Evolutionary conservation across 2,888 invertebrate species (phyloP), one percentile per base, ranked within the genome.

Genomic region (Pseudoips prasinana): DNA sequence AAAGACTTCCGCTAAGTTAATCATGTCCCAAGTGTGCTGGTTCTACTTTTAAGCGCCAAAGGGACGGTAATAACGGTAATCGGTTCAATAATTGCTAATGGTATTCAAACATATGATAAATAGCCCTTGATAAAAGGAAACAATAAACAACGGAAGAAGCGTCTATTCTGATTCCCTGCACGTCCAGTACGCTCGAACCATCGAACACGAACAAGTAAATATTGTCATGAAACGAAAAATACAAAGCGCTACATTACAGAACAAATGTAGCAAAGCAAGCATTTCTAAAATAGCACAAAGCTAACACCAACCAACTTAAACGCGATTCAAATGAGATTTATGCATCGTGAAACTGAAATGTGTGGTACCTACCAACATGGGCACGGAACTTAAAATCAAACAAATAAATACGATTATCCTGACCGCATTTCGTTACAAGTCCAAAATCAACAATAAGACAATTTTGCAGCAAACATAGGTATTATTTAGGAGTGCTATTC

Each of bases 81-180:
- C 14, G 3, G 5, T 38, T 39, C 7, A 40, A 37, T 35, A 38
- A 39, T 25, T 36, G 26, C 10, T 38, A 52, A 50, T 53, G 33
- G 54, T n/a, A n/a, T 49, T 51, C 27, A 48, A 58, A 47, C 44
- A 46, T 44, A 49, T 33, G 29, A 49, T 55, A 54, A 42, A 33
- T 36, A 37, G 25, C 29, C 39, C 20, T 26, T 37, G 33, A 33
- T 30, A 44, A 33, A 35, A 61, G 55, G 56, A 59, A 59, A 48
- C 43, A 41, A 53, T 53, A 45, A 48, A 54, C 41, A 47, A 51
- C 52, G 61, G 53, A 64, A 64, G 51, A 50, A 56, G 45, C 39
- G 29, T 50, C 33, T 57, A 55, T 61, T 64, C 40, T 33, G 33
- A 71, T 63, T 65, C 63, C 22, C 22, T 36, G 41, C 68, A 67